Evolutionary conservation across 1,140 invertebrate species (phyloP).

Genomic region (Sminthurides bifidus): DNA sequence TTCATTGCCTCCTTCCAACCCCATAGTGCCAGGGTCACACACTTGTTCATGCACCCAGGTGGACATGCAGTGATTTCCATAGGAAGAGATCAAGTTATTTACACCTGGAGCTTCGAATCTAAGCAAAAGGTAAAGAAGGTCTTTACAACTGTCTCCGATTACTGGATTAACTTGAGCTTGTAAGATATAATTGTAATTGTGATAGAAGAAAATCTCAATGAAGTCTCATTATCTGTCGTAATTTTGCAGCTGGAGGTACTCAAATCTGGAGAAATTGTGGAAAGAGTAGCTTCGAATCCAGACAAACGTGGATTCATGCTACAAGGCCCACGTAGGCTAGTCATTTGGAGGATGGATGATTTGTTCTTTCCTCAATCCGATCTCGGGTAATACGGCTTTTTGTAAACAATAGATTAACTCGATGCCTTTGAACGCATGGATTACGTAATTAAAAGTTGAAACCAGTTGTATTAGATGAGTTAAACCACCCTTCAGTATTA

Average conservation of each 20-base stretch:
- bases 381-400: not conserved
- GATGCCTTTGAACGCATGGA: not conserved
- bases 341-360: constrained; percentile 24
- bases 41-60: constrained; percentile 26
- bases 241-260: constrained; percentile 16
- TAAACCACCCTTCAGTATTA: not conserved
- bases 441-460: not conserved
- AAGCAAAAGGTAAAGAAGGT: constrained; percentile 7
- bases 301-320: constrained; percentile 23
- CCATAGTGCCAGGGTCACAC: constrained; percentile 10
- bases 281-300: constrained; percentile 20
- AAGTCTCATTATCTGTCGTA: not conserved
- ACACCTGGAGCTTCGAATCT: constrained; percentile 20
- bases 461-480: not conserved
- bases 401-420: not conserved
- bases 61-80: constrained; percentile 22
- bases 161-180: not conserved
- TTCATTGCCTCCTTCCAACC: constrained; percentile 14
- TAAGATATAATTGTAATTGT: not conserved
- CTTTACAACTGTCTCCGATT: not conserved
- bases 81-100: constrained; percentile 20
- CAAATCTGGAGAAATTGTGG: constrained; percentile 20
- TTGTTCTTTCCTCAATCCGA: constrained; percentile 1
- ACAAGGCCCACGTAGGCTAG: constrained; percentile 25
- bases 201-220: not conserved